Base-by-base conservation (phyloP, 2,113 vertebrate species). In the Spheniscus mendiculus region DNA sequence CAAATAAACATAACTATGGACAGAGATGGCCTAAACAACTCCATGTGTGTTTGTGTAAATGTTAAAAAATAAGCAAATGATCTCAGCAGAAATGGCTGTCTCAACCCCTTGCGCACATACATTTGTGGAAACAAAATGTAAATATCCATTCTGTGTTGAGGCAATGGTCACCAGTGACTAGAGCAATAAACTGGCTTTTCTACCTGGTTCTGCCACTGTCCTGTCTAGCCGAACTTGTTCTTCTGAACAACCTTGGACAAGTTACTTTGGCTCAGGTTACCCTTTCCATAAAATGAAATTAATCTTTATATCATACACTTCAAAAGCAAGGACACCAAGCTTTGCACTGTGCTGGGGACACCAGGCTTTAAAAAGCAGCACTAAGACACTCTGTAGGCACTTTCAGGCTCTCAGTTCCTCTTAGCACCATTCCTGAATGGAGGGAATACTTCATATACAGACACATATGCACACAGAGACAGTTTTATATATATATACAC, bases 241-340 rank as follows among this genome's bases (percentile, higher is more conserved):
- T 77, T 88, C 69, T 76, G 29, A 93, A 70, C 72, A 89, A 89
- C 89, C 55, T 90, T 90, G 58, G 38, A 49, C 58, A 83, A 81
- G 50, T 38, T 80, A 62, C 21, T 63, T 58, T 84, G 53, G 34
- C 65, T 94, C 44, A 85, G 69, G 73, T 84, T 95, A 83, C 44
- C 56, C 73, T 40, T 91, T 95, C 61, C 69, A 78, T 79, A 95
- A 94, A 94, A 95, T 52, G 38, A 95, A 95, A 95, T 93, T 70
- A 79, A 88, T 96, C 84, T 84, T 95, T 90, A 66, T 90, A 94
- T 82, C 30, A 62, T 65, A 78, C n/a, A 84, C 21, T 93, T 95
- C 49, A 87, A 92, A 94, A 66, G 34, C 56, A 92, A 93, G 90
- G 90, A 78, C 94, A 93, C 55, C 40, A 36, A 90, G 55, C 32